A percentile compares a stretch with the other conserved stretches of the same genome.
Evolutionary conservation across 2,888 invertebrate genomes (phyloP).

Genomic region (Lacanobia wlatinum): DNA sequence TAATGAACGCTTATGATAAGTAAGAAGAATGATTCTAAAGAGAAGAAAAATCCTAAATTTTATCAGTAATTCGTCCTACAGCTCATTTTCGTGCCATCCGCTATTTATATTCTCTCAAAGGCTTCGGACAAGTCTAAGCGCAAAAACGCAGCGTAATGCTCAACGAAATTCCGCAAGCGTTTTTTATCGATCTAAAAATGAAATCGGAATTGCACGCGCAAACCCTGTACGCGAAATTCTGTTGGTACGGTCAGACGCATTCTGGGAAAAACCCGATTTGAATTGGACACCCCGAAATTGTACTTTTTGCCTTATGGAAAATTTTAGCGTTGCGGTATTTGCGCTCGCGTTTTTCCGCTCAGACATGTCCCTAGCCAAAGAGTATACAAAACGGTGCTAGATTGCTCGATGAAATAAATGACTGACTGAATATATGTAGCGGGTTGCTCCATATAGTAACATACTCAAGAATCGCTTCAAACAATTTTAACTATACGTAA

Average conservation of each 20-base stretch:
- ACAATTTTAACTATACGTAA: constrained; percentile 58
- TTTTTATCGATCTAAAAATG: too few relatives aligned
- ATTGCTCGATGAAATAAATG: constrained; percentile 58
- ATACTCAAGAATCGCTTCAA: constrained; percentile 59
- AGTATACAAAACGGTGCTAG: constrained; percentile 75
- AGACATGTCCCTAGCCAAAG: constrained; percentile 30
- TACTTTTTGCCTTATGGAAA: neutral
- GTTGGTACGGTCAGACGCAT: neutral
- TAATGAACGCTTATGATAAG: constrained; percentile 81
- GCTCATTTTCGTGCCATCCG: constrained; percentile 61
- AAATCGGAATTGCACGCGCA: neutral
- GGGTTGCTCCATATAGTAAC: constrained; percentile 58
- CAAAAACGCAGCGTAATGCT: neutral
- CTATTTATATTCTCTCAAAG: constrained; percentile 63
- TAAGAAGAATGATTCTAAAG: constrained; percentile 76
- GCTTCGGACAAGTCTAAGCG: constrained; percentile 2
- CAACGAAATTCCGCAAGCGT: neutral
- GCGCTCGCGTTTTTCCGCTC: neutral
- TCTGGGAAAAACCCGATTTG: neutral
- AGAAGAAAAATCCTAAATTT: constrained; percentile 73
- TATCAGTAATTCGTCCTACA: constrained; percentile 81
- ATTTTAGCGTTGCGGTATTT: neutral
- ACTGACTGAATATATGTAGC: constrained; percentile 68
- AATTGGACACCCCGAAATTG: neutral
- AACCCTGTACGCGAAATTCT: too few relatives aligned